Evolutionary conservation across 2,797 vertebrate species (phyloP).

Genomic region (Propithecus perrieri): DNA sequence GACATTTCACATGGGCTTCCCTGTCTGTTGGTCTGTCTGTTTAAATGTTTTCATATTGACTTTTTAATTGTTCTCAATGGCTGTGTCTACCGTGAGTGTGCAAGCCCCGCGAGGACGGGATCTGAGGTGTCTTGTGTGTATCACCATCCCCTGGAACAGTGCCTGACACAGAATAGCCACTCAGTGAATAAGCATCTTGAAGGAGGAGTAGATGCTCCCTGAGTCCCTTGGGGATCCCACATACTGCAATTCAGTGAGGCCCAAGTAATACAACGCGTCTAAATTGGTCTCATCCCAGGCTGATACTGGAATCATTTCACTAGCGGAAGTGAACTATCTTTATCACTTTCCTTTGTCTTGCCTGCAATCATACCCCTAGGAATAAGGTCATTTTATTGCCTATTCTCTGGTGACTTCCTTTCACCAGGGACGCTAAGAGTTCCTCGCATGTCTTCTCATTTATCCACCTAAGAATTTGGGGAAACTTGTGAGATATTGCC

Average conservation of each 20-base stretch:
- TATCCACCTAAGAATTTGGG: neutral
- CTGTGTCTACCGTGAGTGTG: neutral
- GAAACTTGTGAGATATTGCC: neutral
- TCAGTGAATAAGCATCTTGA: neutral
- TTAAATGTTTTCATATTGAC: neutral
- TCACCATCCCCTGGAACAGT: neutral
- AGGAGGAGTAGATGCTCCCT: neutral
- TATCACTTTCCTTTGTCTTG: neutral
- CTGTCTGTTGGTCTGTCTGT: neutral
- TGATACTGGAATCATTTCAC: neutral
- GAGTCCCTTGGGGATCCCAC: neutral
- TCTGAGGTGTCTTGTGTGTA: neutral
- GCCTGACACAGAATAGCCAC: neutral
- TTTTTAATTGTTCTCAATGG: neutral
- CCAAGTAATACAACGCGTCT: neutral
- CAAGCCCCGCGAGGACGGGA: neutral
- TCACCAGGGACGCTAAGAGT: neutral
- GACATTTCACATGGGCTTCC: neutral
- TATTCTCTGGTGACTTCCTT: neutral
- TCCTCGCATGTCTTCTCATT: neutral
- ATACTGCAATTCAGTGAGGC: neutral
- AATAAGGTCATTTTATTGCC: neutral
- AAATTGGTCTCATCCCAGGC: neutral
- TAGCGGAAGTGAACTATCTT: neutral
- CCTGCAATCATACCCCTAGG: neutral